Conservation (phyloP, 2,888 invertebrate genomes). For the Heliconius sara region DNA sequence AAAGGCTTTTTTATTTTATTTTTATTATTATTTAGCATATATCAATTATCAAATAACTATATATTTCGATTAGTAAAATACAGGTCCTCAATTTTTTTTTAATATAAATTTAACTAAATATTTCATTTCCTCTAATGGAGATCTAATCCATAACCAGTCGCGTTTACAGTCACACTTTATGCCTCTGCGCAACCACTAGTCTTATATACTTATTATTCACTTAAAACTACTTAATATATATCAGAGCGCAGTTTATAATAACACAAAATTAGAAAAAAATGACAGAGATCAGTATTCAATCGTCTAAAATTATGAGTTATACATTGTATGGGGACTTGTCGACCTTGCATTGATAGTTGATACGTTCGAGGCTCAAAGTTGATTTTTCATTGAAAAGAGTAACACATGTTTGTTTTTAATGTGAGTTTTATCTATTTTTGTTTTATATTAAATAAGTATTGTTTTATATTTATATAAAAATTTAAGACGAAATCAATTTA, state of each 20-base stretch:
- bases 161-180: too few species aligned
- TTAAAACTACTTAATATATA: neutral
- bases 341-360: neutral
- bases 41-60: too few species aligned
- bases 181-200: neutral
- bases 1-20: too few species aligned
- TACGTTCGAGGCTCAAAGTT: neutral
- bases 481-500: too few species aligned
- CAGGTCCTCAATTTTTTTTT: too few species aligned
- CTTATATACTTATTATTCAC: neutral
- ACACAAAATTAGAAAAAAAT: neutral
- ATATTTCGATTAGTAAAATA: too few species aligned
- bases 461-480: too few species aligned
- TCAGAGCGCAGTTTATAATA: neutral
- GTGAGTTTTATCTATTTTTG: neutral
- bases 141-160: too few species aligned
- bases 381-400: neutral
- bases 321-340: neutral
- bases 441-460: too few species aligned
- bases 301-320: neutral
- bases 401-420: neutral
- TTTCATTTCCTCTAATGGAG: too few species aligned
- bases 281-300: neutral
- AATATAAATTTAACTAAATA: too few species aligned
- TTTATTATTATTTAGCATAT: too few species aligned